Base-by-base conservation (phyloP, 2,888 invertebrate genomes). In the Melanargia galathea region DNA sequence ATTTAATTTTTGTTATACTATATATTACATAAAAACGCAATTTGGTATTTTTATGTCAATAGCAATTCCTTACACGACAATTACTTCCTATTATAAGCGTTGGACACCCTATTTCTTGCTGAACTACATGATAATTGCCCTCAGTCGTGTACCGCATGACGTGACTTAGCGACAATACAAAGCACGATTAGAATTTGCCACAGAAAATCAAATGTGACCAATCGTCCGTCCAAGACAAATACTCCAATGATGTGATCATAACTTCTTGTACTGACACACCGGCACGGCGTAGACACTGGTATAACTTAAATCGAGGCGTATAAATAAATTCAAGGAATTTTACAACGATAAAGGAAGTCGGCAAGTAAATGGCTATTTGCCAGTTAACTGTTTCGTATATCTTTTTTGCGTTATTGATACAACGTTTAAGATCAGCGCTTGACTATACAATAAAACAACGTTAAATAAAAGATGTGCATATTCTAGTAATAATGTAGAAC, bases 141-240 rank as follows among this genome's bases (percentile, higher is more conserved):
- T 60, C 46, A 57, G 49, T 67, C 67, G 62, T 67, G 64, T 62
- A 64, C 55, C 63, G 60, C 67, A 57, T 68, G 62, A 62, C 56
- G 45, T 56, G 62, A 62, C 62, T 62, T 52, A 35, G 56, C 49
- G 60, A 60, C 38, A 58, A 48, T 55, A 62, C 60, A 57, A 58
- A 62, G 57, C 61, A 61, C 55, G 58, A 63, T 49, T 52, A 63
- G 22, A 52, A 64, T 63, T 49, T 49, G 51, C 54, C 63, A 52
- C 58, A 52, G 52, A 59, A 59, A 63, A 63, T 62, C 62, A n/a
- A 64, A 57, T 61, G 57, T 64, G 61, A 35, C 61, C 51, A 57
- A 64, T 43, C 60, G 57, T 40, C 57, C 52, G 30, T 45, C 35
- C 26, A 40, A 60, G 22, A 60, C 45, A 57, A 62, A 64, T 55